phyloP scores from a whole-genome alignment of 2,113 vertebrate genomes.

The Mesoclemmys tuberculata region DNA sequence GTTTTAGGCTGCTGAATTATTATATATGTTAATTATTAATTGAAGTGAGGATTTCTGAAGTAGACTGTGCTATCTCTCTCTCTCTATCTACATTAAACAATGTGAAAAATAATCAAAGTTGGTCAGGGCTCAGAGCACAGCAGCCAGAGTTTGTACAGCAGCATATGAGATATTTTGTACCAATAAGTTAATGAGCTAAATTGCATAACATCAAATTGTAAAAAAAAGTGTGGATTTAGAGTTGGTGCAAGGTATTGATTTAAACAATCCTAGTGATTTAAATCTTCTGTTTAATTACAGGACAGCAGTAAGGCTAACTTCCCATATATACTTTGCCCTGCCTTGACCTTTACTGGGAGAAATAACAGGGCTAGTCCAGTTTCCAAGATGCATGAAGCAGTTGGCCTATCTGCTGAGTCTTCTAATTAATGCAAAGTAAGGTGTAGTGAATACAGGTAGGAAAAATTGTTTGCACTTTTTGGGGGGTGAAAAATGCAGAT shows the following conservation, averaged over 20 bases:
- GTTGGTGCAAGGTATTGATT: background rate
- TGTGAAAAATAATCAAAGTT: background rate
- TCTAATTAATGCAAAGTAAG: background rate
- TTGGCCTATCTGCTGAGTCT: background rate
- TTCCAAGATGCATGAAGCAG: background rate
- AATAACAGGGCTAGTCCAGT: background rate
- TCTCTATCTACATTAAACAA: background rate
- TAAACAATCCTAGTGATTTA: background rate
- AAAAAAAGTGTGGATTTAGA: background rate
- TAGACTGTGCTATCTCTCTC: background rate
- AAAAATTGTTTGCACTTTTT: background rate
- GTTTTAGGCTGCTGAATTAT: background rate
- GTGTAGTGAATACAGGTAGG: background rate
- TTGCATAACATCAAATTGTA: background rate
- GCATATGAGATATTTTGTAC: background rate
- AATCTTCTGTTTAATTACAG: background rate
- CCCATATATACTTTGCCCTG: no score
- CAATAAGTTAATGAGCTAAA: background rate
- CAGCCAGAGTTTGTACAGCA: background rate
- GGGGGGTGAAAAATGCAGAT: background rate
- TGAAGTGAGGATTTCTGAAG: rapidly evolving
- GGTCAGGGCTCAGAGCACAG: background rate
- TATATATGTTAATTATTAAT: background rate
- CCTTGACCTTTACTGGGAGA: background rate
- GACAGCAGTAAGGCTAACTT: background rate